phyloP scores from a whole-genome alignment of 92 coral and sea anemone species.

The Palythoa caribaeorum region DNA sequence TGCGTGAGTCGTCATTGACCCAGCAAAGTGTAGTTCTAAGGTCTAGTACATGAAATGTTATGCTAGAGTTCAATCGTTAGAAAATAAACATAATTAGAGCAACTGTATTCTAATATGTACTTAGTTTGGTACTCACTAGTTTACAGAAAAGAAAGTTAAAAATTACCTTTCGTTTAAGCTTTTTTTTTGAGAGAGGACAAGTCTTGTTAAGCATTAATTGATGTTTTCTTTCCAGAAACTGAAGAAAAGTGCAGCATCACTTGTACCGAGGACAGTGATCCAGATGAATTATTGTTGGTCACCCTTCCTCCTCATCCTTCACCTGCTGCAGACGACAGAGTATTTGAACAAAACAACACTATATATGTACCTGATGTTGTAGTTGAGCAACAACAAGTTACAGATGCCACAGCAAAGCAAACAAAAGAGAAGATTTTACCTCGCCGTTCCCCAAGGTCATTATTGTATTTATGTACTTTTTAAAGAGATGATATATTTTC shows the following conservation, averaged over 20 bases:
- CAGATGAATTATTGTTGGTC: background rate
- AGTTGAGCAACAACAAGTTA: background rate
- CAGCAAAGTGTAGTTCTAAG: too few species aligned
- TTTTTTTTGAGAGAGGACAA: too few species aligned
- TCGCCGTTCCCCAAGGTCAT: conserved; percentile 34
- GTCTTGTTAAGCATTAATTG: background rate
- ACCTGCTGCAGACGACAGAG: background rate
- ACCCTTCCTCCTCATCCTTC: background rate
- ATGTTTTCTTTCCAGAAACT: background rate
- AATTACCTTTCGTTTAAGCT: too few species aligned
- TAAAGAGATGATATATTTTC: too few species aligned
- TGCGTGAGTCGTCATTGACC: too few species aligned
- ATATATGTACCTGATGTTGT: background rate
- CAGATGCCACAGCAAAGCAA: background rate
- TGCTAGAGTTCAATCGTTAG: too few species aligned
- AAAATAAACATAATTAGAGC: too few species aligned
- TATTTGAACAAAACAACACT: background rate
- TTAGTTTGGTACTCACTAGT: too few species aligned
- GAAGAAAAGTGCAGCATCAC: conserved; percentile 12
- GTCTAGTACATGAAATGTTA: too few species aligned
- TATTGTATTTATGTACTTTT: background rate
- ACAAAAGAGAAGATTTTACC: background rate
- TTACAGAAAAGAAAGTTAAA: too few species aligned
- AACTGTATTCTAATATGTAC: too few species aligned
- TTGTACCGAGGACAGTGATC: conserved; percentile 17